Evolutionary conservation across 1,140 invertebrate species (phyloP), one percentile per base, ranked within the genome.

Genomic region (Pachyrhynchus sulphureomaculatus): DNA sequence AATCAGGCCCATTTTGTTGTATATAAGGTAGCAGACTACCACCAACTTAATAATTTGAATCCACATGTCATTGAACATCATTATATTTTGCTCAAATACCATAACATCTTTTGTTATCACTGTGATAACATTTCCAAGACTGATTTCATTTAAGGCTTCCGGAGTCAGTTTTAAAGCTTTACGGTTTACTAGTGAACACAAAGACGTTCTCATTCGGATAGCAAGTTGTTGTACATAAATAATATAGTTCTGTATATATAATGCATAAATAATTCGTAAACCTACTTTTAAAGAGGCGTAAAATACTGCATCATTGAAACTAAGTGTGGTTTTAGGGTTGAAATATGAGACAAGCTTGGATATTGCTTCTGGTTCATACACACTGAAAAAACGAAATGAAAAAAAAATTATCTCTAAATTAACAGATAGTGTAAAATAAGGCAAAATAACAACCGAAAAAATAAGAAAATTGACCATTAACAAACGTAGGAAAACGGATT

Each of bases 51-150:
- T 65, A 1, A 92, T 91, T 0, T 89, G 91, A 47, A 91, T 82
- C 88, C 88, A 90, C 57, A 91, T 78, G 69, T 88, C 88, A 73
- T 91, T 88, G 18, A 88, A 74, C 68, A 88, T 85, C 52, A 86
- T 80, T 4, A 86, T 76, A 1, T 83, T 83, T 39, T 82, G 79
- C 70, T 91, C 88, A 66, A 90, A 84, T 13, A 86, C 80, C 51
- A 85, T 86, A 49, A 90, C 86, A 74, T 96, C 93, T 75, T 95
- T 96, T 12, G 92, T 93, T 65, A 97, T 80, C 3, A 96, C 81
- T 78, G 96, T 97, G 15, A 96, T 88, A 72, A 96, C 58, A 18
- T 64, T 88, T n/a, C 93, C 93, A 26, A 85, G 82, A 5, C 90
- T 92, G 2, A 90, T 92, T 72, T 90, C 82, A 13, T 85, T 84